Percentiles rank a stretch among this genome's conserved stretches.
Conservation (phyloP, 1,140 invertebrate species). For the Wasmannia auropunctata region DNA sequence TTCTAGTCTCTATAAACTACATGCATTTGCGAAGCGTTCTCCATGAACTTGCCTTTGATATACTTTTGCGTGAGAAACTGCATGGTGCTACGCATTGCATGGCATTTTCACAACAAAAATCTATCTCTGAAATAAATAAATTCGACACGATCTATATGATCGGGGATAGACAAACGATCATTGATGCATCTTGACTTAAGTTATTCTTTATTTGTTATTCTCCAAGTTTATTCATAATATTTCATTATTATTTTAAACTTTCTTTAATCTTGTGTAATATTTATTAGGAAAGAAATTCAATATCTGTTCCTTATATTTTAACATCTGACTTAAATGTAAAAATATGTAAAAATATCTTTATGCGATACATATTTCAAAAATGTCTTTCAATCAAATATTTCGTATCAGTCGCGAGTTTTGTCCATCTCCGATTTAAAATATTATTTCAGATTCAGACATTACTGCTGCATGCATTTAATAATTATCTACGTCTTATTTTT, state of each 20-base stretch:
- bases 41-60: background rate
- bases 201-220: background rate
- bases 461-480: slow-evolving; percentile 40
- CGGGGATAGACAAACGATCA: background rate
- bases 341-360: background rate
- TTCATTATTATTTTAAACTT: background rate
- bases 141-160: background rate
- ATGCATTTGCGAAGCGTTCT: slow-evolving; percentile 16
- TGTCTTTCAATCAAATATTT: background rate
- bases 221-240: background rate
- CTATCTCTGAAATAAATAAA: background rate
- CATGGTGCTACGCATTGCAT: background rate
- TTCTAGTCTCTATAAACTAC: slow-evolving; percentile 25
- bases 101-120: slow-evolving; percentile 6
- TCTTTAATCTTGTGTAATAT: background rate
- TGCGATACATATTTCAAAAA: background rate
- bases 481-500: slow-evolving; percentile 18
- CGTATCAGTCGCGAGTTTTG: background rate
- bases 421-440: slow-evolving; percentile 11
- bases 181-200: background rate
- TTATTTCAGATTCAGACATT: slow-evolving; percentile 3
- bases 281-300: background rate
- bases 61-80: slow-evolving; percentile 7
- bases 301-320: background rate
- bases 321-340: background rate